phyloP scores from a whole-genome alignment of 2,113 vertebrate genomes.

The Peromyscus californicus region DNA sequence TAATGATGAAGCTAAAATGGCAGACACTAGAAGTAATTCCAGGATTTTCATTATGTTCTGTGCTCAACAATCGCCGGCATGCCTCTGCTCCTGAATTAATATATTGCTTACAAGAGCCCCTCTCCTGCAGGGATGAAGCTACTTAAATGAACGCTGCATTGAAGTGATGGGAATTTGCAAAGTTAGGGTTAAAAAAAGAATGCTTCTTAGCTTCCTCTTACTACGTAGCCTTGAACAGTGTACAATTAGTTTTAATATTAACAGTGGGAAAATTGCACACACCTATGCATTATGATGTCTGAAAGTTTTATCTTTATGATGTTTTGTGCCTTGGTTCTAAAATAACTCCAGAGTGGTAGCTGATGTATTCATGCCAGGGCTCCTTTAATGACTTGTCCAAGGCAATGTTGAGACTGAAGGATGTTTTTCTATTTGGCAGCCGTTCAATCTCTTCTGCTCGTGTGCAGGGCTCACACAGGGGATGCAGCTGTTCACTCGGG shows the following conservation, averaged over 20 bases:
- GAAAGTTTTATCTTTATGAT: conserved; percentile 62
- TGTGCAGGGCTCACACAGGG: background rate
- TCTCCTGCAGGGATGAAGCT: conserved; percentile 28
- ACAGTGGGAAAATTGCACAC: conserved; percentile 15
- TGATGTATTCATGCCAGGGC: conserved; percentile 48
- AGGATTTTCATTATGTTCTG: conserved; percentile 72
- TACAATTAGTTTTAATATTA: conserved; percentile 49
- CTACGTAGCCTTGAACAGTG: background rate
- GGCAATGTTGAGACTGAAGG: background rate
- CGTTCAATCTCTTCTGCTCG: background rate
- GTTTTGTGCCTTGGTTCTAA: conserved; percentile 47
- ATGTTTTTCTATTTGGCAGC: conserved; percentile 29
- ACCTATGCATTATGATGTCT: background rate
- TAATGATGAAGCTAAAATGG: conserved; percentile 74
- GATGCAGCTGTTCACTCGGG: background rate
- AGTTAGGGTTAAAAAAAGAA: conserved; percentile 56
- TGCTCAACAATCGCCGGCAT: conserved; percentile 39
- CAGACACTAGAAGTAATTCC: conserved; percentile 72
- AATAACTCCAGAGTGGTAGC: conserved; percentile 10
- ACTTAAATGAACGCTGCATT: conserved; percentile 39
- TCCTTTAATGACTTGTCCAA: conserved; percentile 53
- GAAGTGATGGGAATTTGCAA: conserved; percentile 62
- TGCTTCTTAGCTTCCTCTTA: conserved; percentile 9
- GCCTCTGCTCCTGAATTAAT: conserved; percentile 67
- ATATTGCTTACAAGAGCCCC: conserved; percentile 24